Conservation (phyloP, 2,888 invertebrate species). For the Mimas tiliae region DNA sequence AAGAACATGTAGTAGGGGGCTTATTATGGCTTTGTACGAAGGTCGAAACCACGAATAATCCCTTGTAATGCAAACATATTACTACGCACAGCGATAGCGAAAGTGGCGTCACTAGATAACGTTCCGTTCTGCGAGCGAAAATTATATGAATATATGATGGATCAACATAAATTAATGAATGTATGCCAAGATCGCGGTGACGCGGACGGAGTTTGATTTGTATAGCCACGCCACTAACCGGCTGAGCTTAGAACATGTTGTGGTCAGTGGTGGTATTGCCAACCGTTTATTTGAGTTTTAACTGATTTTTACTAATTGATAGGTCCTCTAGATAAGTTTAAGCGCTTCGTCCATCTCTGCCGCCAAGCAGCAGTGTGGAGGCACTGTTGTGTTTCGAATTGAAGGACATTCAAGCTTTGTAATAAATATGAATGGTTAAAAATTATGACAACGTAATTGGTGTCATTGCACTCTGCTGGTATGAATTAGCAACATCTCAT, state of each 20-base stretch:
- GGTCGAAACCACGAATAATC: slow-evolving; percentile 24
- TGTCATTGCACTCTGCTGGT: background rate
- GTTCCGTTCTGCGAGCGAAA: slow-evolving; percentile 27
- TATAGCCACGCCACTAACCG: too few species aligned
- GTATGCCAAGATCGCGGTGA: slow-evolving; percentile 14
- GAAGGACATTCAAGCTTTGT: too few species aligned
- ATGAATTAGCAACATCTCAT: slow-evolving; percentile 3
- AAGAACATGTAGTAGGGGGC: slow-evolving; percentile 6
- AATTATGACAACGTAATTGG: too few species aligned
- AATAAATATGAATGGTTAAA: too few species aligned
- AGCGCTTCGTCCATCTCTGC: too few species aligned
- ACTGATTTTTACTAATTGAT: too few species aligned
- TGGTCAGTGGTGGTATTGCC: background rate
- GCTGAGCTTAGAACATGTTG: too few species aligned
- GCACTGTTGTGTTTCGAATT: too few species aligned
- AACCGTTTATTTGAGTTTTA: too few species aligned
- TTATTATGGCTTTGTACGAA: slow-evolving; percentile 23
- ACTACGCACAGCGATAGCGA: slow-evolving; percentile 41
- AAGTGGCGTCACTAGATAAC: slow-evolving; percentile 44
- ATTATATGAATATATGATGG: slow-evolving; percentile 26
- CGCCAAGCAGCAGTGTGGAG: too few species aligned
- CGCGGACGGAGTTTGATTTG: background rate
- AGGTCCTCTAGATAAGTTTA: too few species aligned
- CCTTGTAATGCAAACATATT: slow-evolving; percentile 21
- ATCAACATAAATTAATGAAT: slow-evolving; percentile 39